Evolutionary conservation across 2,113 vertebrate genomes (phyloP).

Genomic region (Zosterops japonicus): DNA sequence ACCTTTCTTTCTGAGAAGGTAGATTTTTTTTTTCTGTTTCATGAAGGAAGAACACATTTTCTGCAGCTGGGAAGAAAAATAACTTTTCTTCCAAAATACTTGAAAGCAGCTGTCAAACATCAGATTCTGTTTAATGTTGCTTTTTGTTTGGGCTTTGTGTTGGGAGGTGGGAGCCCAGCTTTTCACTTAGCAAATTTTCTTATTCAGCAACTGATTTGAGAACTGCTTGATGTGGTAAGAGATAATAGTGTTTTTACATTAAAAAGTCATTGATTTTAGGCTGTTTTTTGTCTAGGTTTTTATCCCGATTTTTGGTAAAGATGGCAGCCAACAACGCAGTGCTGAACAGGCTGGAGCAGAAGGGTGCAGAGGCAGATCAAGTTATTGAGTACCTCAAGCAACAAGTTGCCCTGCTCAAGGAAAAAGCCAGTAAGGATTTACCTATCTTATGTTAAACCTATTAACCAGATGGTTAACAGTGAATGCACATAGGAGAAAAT

Average conservation of each 20-base stretch:
- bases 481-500: neutral
- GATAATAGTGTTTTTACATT: neutral
- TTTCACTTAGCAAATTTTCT: neutral
- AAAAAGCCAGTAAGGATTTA: slow-evolving; percentile 89
- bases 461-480: neutral
- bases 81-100: neutral
- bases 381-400: slow-evolving; percentile 96
- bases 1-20: neutral
- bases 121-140: neutral
- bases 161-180: neutral
- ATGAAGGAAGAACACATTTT: neutral
- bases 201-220: neutral
- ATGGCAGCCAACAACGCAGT: slow-evolving; percentile 87
- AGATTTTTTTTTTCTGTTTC: neutral
- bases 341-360: slow-evolving; percentile 90
- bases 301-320: slow-evolving; percentile 80
- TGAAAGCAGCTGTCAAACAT: neutral
- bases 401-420: slow-evolving; percentile 93
- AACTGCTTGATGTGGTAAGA: neutral
- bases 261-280: neutral
- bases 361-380: slow-evolving; percentile 92
- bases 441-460: neutral
- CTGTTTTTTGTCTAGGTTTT: slow-evolving; percentile 77
- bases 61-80: neutral
- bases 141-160: neutral